These are phyloP conservation scores for Athalia rosae DNA, from an alignment of 2,888 invertebrate species.

Conservation along the genomic window DNA sequence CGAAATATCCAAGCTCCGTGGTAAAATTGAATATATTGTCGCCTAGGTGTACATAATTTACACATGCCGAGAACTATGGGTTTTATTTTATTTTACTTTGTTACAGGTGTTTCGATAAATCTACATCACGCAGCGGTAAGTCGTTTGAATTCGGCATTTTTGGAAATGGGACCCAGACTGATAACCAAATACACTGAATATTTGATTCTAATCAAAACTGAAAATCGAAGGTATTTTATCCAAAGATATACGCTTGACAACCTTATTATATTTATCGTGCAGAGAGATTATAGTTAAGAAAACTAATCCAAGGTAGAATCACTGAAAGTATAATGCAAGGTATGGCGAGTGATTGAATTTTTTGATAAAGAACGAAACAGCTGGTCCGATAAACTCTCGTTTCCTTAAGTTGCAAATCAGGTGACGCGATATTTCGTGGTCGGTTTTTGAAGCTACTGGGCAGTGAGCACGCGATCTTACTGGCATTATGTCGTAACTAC, in stretches of 20 bases:
- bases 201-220: slow-evolving; percentile 48
- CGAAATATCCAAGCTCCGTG: slow-evolving; percentile 49
- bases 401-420: slow-evolving; percentile 31
- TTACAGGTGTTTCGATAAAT: slow-evolving; percentile 50
- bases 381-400: neutral
- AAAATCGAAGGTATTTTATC: slow-evolving; percentile 36
- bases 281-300: no score
- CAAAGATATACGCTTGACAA: no score
- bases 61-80: neutral
- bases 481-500: slow-evolving; percentile 51
- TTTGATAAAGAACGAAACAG: neutral
- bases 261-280: no score
- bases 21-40: slow-evolving; percentile 42
- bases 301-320: neutral
- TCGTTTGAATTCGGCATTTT: slow-evolving; percentile 50
- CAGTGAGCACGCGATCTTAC: slow-evolving; percentile 52
- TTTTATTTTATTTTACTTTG: slow-evolving; percentile 9
- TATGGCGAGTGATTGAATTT: neutral
- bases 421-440: slow-evolving; percentile 48
- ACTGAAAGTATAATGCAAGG: slow-evolving; percentile 19
- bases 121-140: slow-evolving; percentile 48
- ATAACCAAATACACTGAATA: slow-evolving; percentile 50
- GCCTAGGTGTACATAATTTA: neutral
- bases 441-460: slow-evolving; percentile 50
- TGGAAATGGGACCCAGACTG: slow-evolving; percentile 51